phyloP scores from a whole-genome alignment of 1,140 invertebrate genomes.

The Pogonomyrmex barbatus region DNA sequence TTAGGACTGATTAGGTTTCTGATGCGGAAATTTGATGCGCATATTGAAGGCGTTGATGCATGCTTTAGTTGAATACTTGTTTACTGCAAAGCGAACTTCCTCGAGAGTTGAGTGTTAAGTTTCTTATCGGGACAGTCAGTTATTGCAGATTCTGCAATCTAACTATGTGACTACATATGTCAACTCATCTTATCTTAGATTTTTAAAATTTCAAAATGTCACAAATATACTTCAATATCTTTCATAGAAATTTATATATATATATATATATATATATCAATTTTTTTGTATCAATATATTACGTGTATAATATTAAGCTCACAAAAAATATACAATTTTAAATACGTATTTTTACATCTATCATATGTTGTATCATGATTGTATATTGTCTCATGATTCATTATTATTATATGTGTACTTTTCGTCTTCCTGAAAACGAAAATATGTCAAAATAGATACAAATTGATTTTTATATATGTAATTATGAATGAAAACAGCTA shows the following conservation, averaged over 20 bases:
- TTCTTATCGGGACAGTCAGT: slow-evolving; percentile 8
- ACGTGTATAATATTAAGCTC: not conserved
- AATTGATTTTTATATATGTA: not conserved
- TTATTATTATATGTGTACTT: not conserved
- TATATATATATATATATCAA: not conserved
- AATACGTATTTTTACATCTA: not conserved
- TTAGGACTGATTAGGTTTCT: slow-evolving; percentile 41
- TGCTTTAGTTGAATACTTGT: slow-evolving; percentile 30
- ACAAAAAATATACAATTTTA: not conserved
- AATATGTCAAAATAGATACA: not conserved
- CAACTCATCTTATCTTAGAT: not conserved
- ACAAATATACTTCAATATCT: not conserved
- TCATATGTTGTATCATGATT: not conserved
- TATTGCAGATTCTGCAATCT: not conserved
- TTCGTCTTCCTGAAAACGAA: not conserved
- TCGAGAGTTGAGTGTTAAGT: slow-evolving; percentile 35
- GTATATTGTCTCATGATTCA: not conserved
- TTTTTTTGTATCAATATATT: not conserved
- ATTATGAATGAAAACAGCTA: not conserved
- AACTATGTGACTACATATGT: too few species aligned
- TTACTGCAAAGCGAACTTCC: slow-evolving; percentile 24
- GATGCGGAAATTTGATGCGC: slow-evolving; percentile 44
- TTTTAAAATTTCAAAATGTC: not conserved
- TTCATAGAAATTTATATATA: not conserved
- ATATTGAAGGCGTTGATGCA: slow-evolving; percentile 46